Evolutionary conservation across 2,888 invertebrate genomes (phyloP).

Genomic region (Herminia tarsipennalis): DNA sequence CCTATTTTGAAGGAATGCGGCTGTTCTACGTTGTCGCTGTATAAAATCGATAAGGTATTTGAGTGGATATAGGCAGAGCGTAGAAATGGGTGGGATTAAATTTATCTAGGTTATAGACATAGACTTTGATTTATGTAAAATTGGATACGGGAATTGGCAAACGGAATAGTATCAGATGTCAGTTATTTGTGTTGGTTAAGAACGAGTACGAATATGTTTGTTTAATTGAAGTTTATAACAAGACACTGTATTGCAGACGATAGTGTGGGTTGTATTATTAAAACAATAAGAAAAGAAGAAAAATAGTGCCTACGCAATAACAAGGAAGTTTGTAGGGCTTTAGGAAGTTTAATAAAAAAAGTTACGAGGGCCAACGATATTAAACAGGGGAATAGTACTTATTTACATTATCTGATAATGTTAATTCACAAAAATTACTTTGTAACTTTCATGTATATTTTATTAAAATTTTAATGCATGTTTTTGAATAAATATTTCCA

Average conservation of each 20-base stretch:
- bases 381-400: slow-evolving; percentile 16
- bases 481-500: slow-evolving; percentile 46
- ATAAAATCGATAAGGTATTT: slow-evolving; percentile 14
- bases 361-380: slow-evolving; percentile 16
- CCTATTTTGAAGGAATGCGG: slow-evolving; percentile 22
- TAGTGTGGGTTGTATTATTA: slow-evolving; percentile 2
- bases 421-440: slow-evolving; percentile 28
- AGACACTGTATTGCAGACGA: background rate
- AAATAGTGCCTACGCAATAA: slow-evolving; percentile 3
- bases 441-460: slow-evolving; percentile 25
- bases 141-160: no score
- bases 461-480: slow-evolving; percentile 42
- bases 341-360: slow-evolving; percentile 24
- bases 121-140: background rate
- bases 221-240: no score
- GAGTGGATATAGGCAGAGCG: slow-evolving; percentile 2
- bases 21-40: slow-evolving; percentile 1
- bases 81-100: slow-evolving; percentile 1
- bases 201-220: no score
- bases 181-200: background rate
- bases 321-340: slow-evolving; percentile 13
- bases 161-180: no score
- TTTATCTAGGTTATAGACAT: background rate
- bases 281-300: slow-evolving; percentile 21
- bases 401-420: slow-evolving; percentile 20